Evolutionary conservation across 1,140 invertebrate genomes (phyloP).

Genomic region (Sminthurinus signatus): DNA sequence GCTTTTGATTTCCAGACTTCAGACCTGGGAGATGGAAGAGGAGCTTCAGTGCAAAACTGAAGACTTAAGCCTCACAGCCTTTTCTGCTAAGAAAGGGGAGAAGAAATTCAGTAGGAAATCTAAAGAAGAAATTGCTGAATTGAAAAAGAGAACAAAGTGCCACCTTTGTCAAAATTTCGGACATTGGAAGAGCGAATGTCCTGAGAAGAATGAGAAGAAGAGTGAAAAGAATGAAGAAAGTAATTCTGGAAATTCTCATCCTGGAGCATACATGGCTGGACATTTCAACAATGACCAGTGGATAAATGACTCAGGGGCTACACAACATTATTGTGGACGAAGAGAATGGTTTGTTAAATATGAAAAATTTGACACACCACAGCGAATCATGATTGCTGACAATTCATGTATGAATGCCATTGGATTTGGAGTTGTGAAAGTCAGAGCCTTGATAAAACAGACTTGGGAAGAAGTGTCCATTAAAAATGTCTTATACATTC

Average conservation of each 20-base stretch:
- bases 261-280: no score
- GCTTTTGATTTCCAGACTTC: neutral
- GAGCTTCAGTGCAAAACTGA: no score
- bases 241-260: no score
- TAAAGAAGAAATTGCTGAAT: neutral
- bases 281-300: no score
- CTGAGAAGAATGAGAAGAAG: neutral
- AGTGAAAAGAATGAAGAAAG: no score
- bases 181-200: neutral
- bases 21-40: neutral
- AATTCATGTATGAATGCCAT: neutral
- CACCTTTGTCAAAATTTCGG: neutral
- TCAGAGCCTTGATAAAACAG: neutral
- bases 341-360: neutral
- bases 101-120: neutral
- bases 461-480: constrained; percentile 3
- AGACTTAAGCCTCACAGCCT: no score
- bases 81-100: no score
- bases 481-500: constrained; percentile 16
- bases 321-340: neutral
- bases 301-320: no score
- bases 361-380: neutral
- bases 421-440: neutral
- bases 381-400: constrained; percentile 5
- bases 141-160: constrained; percentile 8